A percentile compares a stretch with the other conserved stretches of the same genome.
Conservation (phyloP, 1,140 invertebrate species). For the Bombus fervidus region DNA sequence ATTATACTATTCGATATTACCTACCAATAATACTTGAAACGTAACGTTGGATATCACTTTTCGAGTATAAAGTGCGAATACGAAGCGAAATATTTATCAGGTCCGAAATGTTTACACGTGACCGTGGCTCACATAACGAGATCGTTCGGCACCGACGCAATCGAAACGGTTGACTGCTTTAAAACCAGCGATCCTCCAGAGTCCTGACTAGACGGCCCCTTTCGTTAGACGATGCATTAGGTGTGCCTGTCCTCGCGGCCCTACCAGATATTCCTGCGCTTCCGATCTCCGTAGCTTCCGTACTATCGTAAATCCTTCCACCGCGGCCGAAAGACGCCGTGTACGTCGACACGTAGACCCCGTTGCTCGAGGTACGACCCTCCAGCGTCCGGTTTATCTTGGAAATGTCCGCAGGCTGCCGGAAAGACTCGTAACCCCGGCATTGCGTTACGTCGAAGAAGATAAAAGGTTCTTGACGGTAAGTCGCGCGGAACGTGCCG, state of each 20-base stretch:
- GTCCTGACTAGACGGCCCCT: not conserved
- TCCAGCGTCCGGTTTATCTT: constrained; percentile 17
- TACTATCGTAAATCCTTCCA: constrained; percentile 11
- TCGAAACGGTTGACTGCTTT: not conserved
- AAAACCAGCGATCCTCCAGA: not conserved
- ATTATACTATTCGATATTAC: no score
- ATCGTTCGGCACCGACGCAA: not conserved
- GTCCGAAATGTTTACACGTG: no score
- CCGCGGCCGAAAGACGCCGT: not conserved
- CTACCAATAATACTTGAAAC: no score
- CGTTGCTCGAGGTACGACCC: not conserved
- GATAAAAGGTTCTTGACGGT: constrained; percentile 19
- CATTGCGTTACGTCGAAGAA: constrained; percentile 18
- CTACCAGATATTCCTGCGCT: not conserved
- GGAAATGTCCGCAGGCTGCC: constrained; percentile 6
- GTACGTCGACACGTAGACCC: constrained; percentile 8
- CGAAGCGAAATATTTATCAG: no score
- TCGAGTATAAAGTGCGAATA: no score
- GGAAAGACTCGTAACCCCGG: constrained; percentile 6
- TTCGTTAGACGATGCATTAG: constrained; percentile 1
- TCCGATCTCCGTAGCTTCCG: not conserved
- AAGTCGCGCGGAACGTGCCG: constrained; percentile 17
- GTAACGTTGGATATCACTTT: no score
- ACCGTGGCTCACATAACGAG: not conserved
- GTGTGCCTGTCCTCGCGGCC: not conserved